phyloP scores from a whole-genome alignment of 2,888 invertebrate species.

The Smittia aterrima region DNA sequence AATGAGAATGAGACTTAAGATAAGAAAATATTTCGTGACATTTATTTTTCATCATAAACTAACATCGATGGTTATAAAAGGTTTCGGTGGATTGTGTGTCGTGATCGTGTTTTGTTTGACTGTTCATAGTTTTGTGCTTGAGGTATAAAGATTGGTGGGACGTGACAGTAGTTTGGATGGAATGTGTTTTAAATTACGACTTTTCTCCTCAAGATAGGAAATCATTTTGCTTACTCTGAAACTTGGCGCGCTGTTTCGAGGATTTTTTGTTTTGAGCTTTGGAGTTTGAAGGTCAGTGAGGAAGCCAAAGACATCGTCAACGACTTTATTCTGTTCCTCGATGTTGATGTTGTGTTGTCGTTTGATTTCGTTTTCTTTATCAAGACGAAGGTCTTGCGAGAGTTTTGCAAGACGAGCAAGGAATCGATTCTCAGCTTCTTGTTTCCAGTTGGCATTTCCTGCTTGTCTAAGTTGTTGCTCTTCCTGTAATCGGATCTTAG shows the following conservation, averaged over 20 bases:
- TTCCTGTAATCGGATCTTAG: constrained; percentile 58
- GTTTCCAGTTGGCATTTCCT: constrained; percentile 64
- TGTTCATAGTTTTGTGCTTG: constrained; percentile 44
- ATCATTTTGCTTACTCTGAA: constrained; percentile 52
- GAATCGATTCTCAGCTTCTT: constrained; percentile 68
- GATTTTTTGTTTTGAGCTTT: constrained; percentile 28
- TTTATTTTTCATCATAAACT: not conserved
- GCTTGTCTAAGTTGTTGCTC: constrained; percentile 62
- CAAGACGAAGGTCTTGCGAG: constrained; percentile 59
- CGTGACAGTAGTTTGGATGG: constrained; percentile 53
- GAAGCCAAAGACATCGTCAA: constrained; percentile 68
- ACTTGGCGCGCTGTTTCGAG: constrained; percentile 35
- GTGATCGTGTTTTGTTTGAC: not conserved
- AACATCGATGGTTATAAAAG: not conserved
- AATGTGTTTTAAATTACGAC: constrained; percentile 50
- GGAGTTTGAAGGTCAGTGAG: constrained; percentile 57
- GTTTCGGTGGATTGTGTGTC: not conserved
- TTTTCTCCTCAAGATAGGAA: constrained; percentile 51
- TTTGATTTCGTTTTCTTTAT: constrained; percentile 50
- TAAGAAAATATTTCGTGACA: not conserved
- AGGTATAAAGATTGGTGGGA: constrained; percentile 48
- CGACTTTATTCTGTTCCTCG: constrained; percentile 62
- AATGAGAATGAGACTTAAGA: not conserved
- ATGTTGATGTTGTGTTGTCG: constrained; percentile 49
- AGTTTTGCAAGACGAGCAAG: constrained; percentile 67